phyloP scores from a whole-genome alignment of 2,888 invertebrate species.

The Thumatha senex region DNA sequence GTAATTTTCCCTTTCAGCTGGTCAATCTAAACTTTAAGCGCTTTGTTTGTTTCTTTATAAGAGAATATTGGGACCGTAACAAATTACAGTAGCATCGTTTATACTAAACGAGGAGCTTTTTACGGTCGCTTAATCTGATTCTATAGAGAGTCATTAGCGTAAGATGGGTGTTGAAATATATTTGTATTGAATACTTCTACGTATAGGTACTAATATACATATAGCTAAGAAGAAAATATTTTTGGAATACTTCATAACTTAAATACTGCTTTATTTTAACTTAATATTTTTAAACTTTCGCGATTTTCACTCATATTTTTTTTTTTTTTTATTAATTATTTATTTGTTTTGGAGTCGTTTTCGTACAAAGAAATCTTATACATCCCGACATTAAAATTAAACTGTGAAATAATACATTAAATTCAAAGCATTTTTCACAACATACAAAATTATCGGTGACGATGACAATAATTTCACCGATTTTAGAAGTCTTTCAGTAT shows the following conservation, averaged over 20 bases:
- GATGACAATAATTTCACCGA: not conserved
- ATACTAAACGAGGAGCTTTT: slow-evolving; percentile 26
- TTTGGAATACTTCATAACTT: not conserved
- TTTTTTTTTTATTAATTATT: no score
- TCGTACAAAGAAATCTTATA: no score
- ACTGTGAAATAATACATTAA: no score
- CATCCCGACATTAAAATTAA: no score
- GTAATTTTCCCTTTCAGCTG: slow-evolving; percentile 58
- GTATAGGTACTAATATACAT: not conserved
- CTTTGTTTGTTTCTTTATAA: slow-evolving; percentile 30
- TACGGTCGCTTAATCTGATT: slow-evolving; percentile 36
- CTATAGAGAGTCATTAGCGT: slow-evolving; percentile 42
- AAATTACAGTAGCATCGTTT: slow-evolving; percentile 37
- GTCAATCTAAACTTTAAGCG: slow-evolving; percentile 44
- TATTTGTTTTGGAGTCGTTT: no score
- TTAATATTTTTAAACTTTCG: no score
- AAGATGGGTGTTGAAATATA: slow-evolving; percentile 36
- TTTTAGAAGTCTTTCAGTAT: no score
- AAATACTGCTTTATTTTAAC: not conserved
- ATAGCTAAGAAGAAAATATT: slow-evolving; percentile 3
- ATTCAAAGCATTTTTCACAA: not conserved
- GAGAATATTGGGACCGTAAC: slow-evolving; percentile 18
- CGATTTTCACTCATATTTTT: no score
- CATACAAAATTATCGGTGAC: no score
- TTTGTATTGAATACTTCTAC: slow-evolving; percentile 28